These are phyloP conservation scores for Aurelia aurita complex sp. Pacific DNA, from an alignment of 30 jellyfish, hydroid and myxozoan species.

Conservation along the genomic window DNA sequence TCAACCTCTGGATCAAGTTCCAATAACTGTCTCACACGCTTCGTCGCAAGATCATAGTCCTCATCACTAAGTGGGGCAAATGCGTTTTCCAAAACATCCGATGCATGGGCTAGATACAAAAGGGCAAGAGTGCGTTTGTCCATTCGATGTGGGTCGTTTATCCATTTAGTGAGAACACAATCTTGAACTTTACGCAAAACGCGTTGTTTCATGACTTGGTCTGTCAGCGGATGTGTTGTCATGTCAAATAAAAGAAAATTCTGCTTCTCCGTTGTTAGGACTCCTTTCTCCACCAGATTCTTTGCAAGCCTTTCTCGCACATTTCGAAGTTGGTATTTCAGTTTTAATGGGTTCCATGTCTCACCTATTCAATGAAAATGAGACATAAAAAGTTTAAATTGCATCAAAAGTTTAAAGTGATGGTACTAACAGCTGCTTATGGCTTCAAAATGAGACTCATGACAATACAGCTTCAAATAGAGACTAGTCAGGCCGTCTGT, in stretches of 20 bases:
- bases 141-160: conserved; percentile 98
- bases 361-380: conserved; percentile 64
- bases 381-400: too few relatives aligned
- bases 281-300: conserved; percentile 99
- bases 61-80: conserved; percentile 98
- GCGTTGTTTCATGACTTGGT: conserved; percentile 83
- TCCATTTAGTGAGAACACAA: conserved; percentile 89
- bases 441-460: too few relatives aligned
- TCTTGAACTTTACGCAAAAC: conserved; percentile 94
- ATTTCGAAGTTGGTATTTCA: conserved; percentile 88
- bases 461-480: too few relatives aligned
- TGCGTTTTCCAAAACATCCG: conserved; percentile 98
- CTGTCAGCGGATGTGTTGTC: conserved; percentile 98
- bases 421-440: too few relatives aligned
- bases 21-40: conserved; percentile 92
- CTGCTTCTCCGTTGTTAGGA: conserved; percentile 96
- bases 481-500: too few relatives aligned
- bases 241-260: conserved; percentile 91
- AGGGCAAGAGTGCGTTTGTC: conserved; percentile 94
- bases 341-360: conserved; percentile 99
- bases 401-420: too few relatives aligned
- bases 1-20: conserved; percentile 98
- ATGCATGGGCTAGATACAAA: conserved; percentile 91
- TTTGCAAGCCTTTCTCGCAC: conserved; percentile 95
- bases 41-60: conserved; percentile 97